Percentiles rank a stretch among this genome's conserved stretches.
phyloP scores from a whole-genome alignment of 1,140 invertebrate species.

The Ephestia elutella region DNA sequence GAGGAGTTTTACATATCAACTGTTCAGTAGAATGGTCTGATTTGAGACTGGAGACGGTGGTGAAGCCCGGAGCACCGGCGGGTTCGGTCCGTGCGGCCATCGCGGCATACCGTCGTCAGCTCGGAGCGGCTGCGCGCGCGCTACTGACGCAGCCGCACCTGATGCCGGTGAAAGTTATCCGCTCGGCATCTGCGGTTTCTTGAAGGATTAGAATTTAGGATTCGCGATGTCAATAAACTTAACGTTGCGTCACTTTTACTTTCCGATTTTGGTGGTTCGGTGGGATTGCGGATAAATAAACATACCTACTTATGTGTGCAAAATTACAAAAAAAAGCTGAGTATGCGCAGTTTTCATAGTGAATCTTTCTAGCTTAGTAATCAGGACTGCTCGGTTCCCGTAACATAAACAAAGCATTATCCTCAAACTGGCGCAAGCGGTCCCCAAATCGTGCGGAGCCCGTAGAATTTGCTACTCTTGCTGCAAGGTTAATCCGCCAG shows the following conservation, averaged over 20 bases:
- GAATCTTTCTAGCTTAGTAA: too few species aligned
- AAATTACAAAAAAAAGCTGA: too few species aligned
- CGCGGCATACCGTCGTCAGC: slow-evolving; percentile 30
- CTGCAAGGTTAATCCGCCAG: too few species aligned
- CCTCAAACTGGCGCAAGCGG: too few species aligned
- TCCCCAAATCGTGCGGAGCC: too few species aligned
- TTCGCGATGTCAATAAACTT: slow-evolving; percentile 4
- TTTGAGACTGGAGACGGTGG: slow-evolving; percentile 64
- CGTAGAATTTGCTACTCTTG: too few species aligned
- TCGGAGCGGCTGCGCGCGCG: slow-evolving; percentile 14
- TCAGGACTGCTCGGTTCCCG: too few species aligned
- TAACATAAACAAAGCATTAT: too few species aligned
- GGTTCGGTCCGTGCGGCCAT: slow-evolving; percentile 48
- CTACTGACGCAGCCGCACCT: slow-evolving; percentile 8
- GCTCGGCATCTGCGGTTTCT: not conserved
- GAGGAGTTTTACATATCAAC: slow-evolving; percentile 74
- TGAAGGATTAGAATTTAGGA: slow-evolving; percentile 7
- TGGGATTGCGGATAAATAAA: too few species aligned
- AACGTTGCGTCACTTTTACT: not conserved
- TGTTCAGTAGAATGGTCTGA: slow-evolving; percentile 74
- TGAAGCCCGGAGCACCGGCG: slow-evolving; percentile 25
- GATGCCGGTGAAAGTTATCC: slow-evolving; percentile 13
- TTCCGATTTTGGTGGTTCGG: not conserved
- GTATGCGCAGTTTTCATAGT: too few species aligned
- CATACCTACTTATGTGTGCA: too few species aligned